These are phyloP conservation scores for Hirtodrosophila cameraria DNA, from an alignment of 2,888 invertebrate species.

Conservation along the genomic window DNA sequence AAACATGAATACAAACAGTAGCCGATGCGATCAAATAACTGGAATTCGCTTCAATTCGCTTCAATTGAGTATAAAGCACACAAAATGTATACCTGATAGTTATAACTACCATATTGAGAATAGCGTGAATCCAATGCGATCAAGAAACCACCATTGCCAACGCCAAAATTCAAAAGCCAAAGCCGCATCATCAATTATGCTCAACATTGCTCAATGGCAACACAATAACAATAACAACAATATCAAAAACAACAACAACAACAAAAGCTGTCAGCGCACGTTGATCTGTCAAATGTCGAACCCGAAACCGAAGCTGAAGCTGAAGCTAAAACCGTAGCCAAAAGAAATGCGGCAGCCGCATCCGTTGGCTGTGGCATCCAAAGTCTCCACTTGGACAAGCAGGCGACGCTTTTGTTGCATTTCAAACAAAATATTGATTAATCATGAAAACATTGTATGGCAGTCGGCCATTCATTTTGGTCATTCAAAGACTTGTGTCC, in stretches of 20 bases:
- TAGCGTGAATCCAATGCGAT: conserved; percentile 73
- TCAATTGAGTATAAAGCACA: conserved; percentile 32
- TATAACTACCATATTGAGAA: conserved; percentile 7
- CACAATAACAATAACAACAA: conserved; percentile 34
- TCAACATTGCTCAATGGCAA: conserved; percentile 68
- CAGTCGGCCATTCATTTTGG: conserved; percentile 44
- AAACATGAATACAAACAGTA: conserved; percentile 74
- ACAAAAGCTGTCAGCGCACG: conserved; percentile 77
- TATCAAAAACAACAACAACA: conserved; percentile 27
- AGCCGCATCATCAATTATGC: conserved; percentile 80
- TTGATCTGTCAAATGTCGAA: conserved; percentile 78
- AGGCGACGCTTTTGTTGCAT: conserved; percentile 73
- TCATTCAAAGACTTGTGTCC: conserved; percentile 61
- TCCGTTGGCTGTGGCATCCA: conserved; percentile 39
- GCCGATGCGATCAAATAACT: conserved; percentile 62
- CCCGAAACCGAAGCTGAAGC: conserved; percentile 42
- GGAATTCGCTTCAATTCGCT: conserved; percentile 50
- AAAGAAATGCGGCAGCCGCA: conserved; percentile 67
- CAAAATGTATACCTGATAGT: conserved; percentile 2
- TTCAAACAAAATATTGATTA: conserved; percentile 78
- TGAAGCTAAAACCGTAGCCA: conserved; percentile 25
- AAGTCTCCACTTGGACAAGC: conserved; percentile 45
- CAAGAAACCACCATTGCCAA: conserved; percentile 57
- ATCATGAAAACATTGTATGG: conserved; percentile 47
- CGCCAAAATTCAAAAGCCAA: conserved; percentile 66